Base-by-base conservation (phyloP, 2,113 vertebrate species). In the Eretmochelys imbricata region DNA sequence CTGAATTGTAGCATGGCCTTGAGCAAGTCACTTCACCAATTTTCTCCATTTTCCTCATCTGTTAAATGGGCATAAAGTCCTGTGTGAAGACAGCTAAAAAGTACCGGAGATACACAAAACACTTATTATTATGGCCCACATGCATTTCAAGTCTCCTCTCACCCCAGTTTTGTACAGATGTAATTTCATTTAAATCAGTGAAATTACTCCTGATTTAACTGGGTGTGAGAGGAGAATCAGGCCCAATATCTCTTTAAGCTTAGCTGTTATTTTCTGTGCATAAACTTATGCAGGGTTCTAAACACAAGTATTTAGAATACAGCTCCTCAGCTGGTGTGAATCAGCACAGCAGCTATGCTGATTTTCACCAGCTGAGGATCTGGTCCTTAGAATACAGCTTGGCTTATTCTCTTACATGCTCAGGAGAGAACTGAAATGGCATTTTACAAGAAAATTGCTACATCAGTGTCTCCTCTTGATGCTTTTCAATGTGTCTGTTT, bases 401-500 rank as follows among this genome's bases (percentile, higher is more conserved):
- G 3, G 57, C 94, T 94, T 83, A 89, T 93, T 82, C 75, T 79
- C 22, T 79, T 96, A 31, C 10, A 31, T 89, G 94, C 94, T 95
- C 62, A 83, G 69, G 97, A 80, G 94, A 92, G 83, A 95, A 94
- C 69, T 53, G 9, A 97, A 94, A 94, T 76, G 22, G 48, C 82
- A 62, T 98, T 97, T 97, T 95, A 91, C 89, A 90, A 95, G 96
- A 96, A 98, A 97, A 94, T 8, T 84, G 95, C 91, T 98, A 93
- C 95, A 96, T 85, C 82, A 51, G 59, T 55, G 49, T 96, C 97
- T 91, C 54, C 82, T 79, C 75, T 91, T 57, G 35, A 93, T 95
- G 94, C 91, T 98, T 50, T 89, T 98, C 97, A 96, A 97, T 96
- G 80, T 89, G 96, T 98, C 97, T 94, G 91, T 96, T 97, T 97